phyloP scores from a whole-genome alignment of 2,888 invertebrate genomes.

The Dichetophora obliterata region DNA sequence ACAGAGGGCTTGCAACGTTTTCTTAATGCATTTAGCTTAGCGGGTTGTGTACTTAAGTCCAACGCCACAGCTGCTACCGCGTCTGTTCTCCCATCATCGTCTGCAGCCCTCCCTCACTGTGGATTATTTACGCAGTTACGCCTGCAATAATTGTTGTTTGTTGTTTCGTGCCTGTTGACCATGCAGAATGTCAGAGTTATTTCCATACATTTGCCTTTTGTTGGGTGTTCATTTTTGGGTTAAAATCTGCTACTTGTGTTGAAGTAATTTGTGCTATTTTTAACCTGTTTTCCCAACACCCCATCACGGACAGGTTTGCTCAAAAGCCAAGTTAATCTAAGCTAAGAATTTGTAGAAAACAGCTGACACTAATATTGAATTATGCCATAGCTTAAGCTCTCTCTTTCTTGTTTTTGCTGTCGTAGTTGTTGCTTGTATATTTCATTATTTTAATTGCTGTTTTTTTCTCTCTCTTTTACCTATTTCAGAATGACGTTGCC shows the following conservation, averaged over 20 bases:
- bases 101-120: conserved; percentile 6
- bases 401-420: not conserved
- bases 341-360: conserved; percentile 39
- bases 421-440: not conserved
- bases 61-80: no score
- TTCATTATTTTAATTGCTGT: not conserved
- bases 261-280: conserved; percentile 15
- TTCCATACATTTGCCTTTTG: not conserved
- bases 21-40: not conserved
- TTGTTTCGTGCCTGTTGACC: conserved; percentile 9
- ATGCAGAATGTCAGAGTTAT: not conserved
- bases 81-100: not conserved
- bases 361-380: conserved; percentile 38
- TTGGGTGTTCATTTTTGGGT: conserved; percentile 1
- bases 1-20: not conserved
- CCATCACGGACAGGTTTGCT: not conserved
- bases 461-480: conserved; percentile 15
- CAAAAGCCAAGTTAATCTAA: not conserved
- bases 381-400: conserved; percentile 37
- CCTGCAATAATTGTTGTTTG: conserved; percentile 5
- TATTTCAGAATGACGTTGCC: conserved; percentile 78
- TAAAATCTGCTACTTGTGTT: not conserved
- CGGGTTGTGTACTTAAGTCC: no score
- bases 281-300: not conserved
- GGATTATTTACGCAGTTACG: conserved; percentile 28